Percentiles rank a stretch among this genome's conserved stretches.
Conservation (phyloP, 2,113 vertebrate genomes). For the Seriola aureovittata region DNA sequence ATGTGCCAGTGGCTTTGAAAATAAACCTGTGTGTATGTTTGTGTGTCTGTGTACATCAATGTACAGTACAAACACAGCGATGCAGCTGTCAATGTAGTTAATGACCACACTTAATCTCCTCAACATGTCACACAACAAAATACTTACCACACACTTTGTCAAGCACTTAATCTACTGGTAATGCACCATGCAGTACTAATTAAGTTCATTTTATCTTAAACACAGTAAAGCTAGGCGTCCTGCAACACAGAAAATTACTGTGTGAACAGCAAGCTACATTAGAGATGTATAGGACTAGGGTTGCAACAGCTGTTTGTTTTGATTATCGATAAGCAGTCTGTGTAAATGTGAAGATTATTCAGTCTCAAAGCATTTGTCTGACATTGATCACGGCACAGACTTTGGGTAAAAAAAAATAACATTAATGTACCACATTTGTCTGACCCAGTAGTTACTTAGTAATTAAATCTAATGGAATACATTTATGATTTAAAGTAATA, state of each 20-base stretch:
- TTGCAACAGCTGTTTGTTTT: not conserved
- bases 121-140: slow-evolving; percentile 42
- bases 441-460: not conserved
- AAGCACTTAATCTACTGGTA: slow-evolving; percentile 36
- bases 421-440: not conserved
- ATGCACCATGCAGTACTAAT: not conserved
- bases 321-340: not conserved
- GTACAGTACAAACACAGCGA: slow-evolving; percentile 12
- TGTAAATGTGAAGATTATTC: not conserved
- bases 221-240: not conserved
- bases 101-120: slow-evolving; percentile 39
- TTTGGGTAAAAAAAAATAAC: not conserved
- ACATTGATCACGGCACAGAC: not conserved
- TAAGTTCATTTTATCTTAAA: not conserved
- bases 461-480: not conserved
- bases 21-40: slow-evolving; percentile 10
- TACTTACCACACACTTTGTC: slow-evolving; percentile 24
- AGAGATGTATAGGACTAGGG: not conserved
- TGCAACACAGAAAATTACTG: not conserved
- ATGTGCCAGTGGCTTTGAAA: slow-evolving; percentile 18
- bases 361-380: not conserved
- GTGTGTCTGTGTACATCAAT: not conserved
- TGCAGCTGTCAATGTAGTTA: slow-evolving; percentile 36
- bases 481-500: not conserved
- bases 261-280: not conserved